These are phyloP conservation scores for Paratrypauchen microcephalus DNA, from an alignment of 2,797 vertebrate genomes.

Conservation along the genomic window DNA sequence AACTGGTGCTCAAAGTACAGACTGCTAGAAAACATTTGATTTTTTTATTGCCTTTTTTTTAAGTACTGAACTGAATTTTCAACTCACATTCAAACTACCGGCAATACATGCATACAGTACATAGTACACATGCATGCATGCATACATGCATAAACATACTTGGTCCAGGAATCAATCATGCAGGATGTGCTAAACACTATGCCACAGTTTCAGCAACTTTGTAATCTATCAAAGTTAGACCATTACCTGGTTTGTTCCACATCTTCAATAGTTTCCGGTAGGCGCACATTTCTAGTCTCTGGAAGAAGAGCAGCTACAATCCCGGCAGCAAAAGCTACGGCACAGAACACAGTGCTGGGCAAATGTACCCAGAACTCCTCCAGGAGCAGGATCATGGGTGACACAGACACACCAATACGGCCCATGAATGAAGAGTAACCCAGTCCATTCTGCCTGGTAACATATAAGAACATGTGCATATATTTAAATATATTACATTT, in stretches of 20 bases:
- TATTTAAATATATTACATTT: neutral
- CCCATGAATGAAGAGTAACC: constrained; percentile 65
- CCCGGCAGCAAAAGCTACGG: constrained; percentile 36
- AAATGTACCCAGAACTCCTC: constrained; percentile 63
- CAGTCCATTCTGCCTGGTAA: constrained; percentile 69
- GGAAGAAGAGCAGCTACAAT: constrained; percentile 50
- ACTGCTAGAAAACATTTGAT: too few relatives aligned
- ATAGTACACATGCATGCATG: too few relatives aligned
- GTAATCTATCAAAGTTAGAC: neutral
- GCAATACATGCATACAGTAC: too few relatives aligned
- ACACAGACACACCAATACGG: constrained; percentile 60
- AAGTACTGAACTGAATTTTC: too few relatives aligned
- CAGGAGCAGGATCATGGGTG: constrained; percentile 62
- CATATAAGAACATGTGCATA: constrained; percentile 10
- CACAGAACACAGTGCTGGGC: constrained; percentile 48
- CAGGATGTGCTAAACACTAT: neutral
- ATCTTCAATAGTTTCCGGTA: constrained; percentile 71
- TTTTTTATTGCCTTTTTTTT: too few relatives aligned
- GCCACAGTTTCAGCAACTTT: neutral
- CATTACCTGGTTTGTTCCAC: constrained; percentile 58
- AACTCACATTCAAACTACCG: too few relatives aligned
- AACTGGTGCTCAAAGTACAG: too few relatives aligned
- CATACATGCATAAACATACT: too few relatives aligned
- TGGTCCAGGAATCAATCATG: neutral
- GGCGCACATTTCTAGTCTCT: constrained; percentile 56